phyloP scores from a whole-genome alignment of 1,140 invertebrate genomes.

The Drosophila trapezifrons region DNA sequence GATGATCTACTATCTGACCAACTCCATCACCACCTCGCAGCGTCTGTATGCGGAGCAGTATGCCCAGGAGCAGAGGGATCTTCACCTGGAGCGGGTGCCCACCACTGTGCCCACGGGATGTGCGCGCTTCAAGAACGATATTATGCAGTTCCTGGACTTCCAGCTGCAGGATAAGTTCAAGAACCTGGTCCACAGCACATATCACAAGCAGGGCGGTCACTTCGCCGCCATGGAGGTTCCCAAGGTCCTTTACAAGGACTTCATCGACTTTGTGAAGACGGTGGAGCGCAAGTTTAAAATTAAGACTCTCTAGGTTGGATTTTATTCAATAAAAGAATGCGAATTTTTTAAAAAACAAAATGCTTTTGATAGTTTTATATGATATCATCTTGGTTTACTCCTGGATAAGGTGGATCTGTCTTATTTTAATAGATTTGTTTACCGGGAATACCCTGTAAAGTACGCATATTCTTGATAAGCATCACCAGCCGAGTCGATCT shows the following conservation, averaged over 20 bases:
- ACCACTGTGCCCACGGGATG: constrained; percentile 88
- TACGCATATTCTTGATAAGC: too few species aligned
- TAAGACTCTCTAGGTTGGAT: constrained; percentile 42
- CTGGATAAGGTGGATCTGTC: too few species aligned
- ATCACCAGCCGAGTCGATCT: too few species aligned
- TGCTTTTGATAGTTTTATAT: too few species aligned
- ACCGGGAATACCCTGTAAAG: too few species aligned
- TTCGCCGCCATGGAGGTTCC: constrained; percentile 94
- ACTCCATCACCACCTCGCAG: too few species aligned
- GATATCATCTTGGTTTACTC: too few species aligned
- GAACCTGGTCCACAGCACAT: constrained; percentile 88
- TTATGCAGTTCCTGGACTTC: constrained; percentile 86
- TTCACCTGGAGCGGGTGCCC: constrained; percentile 86
- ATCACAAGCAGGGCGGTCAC: constrained; percentile 90
- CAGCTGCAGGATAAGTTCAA: constrained; percentile 86
- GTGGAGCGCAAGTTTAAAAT: constrained; percentile 73
- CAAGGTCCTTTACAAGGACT: constrained; percentile 88
- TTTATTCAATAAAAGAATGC: background rate
- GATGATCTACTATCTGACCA: too few species aligned
- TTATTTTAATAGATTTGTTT: too few species aligned
- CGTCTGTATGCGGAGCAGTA: too few species aligned
- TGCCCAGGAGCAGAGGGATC: constrained; percentile 69
- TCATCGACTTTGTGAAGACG: constrained; percentile 85
- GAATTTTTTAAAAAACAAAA: too few species aligned
- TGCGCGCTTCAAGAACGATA: constrained; percentile 88